Conservation (phyloP, 2,888 invertebrate species). For the Frankliniella fusca region DNA sequence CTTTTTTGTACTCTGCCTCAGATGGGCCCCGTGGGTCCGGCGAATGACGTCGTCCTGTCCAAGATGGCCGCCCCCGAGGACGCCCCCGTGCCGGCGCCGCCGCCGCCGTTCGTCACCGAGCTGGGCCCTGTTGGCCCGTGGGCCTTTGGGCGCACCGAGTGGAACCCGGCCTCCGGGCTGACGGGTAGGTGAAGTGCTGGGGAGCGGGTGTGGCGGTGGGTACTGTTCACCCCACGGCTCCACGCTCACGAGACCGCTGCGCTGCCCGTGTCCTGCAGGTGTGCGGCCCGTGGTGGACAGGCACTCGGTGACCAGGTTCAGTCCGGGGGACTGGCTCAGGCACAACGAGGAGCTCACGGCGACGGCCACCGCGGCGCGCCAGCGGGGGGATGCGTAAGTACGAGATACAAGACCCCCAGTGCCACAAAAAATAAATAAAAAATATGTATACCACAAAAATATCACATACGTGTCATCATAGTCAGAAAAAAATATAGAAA, state of each 20-base stretch:
- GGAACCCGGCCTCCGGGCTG: neutral
- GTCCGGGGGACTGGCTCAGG: neutral
- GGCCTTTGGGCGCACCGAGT: conserved; percentile 16
- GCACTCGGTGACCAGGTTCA: conserved; percentile 9
- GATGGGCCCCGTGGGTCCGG: neutral
- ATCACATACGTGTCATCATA: too few relatives aligned
- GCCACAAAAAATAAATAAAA: neutral
- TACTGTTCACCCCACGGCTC: neutral
- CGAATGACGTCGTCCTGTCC: neutral
- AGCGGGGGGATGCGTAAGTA: neutral
- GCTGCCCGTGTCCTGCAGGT: neutral
- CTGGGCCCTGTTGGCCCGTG: neutral
- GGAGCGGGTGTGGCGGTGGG: too few relatives aligned
- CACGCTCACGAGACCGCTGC: neutral
- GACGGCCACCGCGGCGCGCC: neutral
- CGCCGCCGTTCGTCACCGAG: neutral
- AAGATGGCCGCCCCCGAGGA: conserved; percentile 12
- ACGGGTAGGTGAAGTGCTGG: neutral
- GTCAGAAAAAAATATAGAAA: too few relatives aligned
- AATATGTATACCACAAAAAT: too few relatives aligned
- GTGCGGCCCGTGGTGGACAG: conserved; percentile 15
- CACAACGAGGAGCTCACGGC: neutral
- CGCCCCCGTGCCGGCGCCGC: neutral
- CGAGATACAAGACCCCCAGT: neutral
- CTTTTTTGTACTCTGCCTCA: neutral